These are phyloP conservation scores for Pseudococcus jackbeardsleyi DNA, from an alignment of 2,888 invertebrate genomes.

Conservation along the genomic window DNA sequence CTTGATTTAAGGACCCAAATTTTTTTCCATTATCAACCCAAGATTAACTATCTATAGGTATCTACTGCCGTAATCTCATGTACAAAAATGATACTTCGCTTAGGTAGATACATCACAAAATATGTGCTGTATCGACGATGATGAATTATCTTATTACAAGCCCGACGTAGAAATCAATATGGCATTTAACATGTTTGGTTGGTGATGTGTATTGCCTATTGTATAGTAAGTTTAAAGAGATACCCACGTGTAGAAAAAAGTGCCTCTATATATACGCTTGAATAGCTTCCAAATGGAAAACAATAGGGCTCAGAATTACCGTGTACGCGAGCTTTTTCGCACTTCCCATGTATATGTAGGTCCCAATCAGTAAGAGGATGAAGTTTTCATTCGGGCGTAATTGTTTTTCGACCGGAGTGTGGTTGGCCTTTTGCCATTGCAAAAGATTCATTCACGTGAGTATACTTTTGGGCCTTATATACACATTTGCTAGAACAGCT, in stretches of 20 bases:
- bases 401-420: background rate
- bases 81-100: too few species aligned
- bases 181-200: background rate
- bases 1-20: too few species aligned
- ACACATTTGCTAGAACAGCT: background rate
- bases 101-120: background rate
- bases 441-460: background rate
- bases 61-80: too few species aligned
- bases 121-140: background rate
- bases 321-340: background rate
- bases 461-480: background rate
- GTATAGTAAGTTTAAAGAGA: background rate
- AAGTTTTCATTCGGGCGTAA: conserved; percentile 26
- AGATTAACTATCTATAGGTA: too few species aligned
- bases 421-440: background rate
- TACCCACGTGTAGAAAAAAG: background rate
- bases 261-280: background rate
- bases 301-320: conserved; percentile 12
- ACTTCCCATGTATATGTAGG: background rate
- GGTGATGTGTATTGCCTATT: background rate
- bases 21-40: too few species aligned
- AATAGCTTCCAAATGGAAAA: conserved; percentile 47
- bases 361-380: background rate
- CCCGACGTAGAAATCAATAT: background rate
- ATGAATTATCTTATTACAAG: conserved; percentile 12